A percentile compares a stretch with the other conserved stretches of the same genome.
Evolutionary conservation across 2,113 vertebrate genomes (phyloP).

Genomic region (Artemisiospiza belli): DNA sequence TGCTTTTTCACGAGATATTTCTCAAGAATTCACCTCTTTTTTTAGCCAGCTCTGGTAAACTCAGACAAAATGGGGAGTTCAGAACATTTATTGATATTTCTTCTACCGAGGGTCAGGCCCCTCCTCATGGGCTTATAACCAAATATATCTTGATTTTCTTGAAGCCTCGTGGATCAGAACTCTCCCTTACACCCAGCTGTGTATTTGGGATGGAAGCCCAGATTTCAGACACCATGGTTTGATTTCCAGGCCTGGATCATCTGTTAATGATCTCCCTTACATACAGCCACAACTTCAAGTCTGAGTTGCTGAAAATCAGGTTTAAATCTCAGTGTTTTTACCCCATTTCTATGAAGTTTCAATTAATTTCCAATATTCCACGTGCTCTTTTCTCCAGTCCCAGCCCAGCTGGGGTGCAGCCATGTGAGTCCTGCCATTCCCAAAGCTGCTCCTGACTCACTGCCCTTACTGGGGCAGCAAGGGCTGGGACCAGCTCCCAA

Average conservation of each 20-base stretch:
- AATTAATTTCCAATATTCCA: not conserved
- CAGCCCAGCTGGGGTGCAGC: not conserved
- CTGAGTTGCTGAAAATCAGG: not conserved
- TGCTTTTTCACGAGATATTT: not conserved
- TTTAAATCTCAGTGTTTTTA: fast-evolving
- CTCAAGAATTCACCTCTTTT: not conserved
- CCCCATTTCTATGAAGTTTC: not conserved
- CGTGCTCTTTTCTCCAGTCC: fast-evolving
- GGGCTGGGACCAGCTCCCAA: not conserved
- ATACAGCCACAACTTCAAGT: not conserved
- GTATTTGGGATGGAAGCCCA: fast-evolving
- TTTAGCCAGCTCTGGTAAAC: not conserved
- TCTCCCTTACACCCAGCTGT: not conserved
- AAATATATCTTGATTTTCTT: not conserved
- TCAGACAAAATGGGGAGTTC: not conserved
- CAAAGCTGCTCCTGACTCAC: not conserved
- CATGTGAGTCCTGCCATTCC: not conserved
- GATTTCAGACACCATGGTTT: not conserved
- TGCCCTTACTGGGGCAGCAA: not conserved
- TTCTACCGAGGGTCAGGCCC: not conserved
- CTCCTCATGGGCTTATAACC: not conserved
- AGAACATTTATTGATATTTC: not conserved
- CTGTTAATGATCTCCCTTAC: fast-evolving
- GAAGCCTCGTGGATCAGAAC: not conserved
- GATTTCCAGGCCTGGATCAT: not conserved